Conservation (phyloP, 2,888 invertebrate species). For the Tupiocoris notatus region DNA sequence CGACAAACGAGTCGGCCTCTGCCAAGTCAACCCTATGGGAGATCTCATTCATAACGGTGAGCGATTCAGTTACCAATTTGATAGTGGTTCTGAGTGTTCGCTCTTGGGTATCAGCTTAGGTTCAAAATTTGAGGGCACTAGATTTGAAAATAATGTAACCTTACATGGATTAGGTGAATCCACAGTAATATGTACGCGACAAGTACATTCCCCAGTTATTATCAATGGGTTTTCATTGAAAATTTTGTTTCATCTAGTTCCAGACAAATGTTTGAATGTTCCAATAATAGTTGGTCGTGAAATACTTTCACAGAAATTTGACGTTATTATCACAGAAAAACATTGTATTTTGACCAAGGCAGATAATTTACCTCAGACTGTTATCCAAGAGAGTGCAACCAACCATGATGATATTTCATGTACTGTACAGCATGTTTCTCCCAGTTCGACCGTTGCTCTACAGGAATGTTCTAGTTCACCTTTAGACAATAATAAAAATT, state of each 20-base stretch:
- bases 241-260: not conserved
- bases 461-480: not conserved
- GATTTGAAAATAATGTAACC: not conserved
- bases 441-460: constrained; percentile 8
- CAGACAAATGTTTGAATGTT: not conserved
- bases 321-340: not conserved
- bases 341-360: not conserved
- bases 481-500: not conserved
- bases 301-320: not conserved
- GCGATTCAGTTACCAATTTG: constrained; percentile 18
- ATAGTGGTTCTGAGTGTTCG: constrained; percentile 16
- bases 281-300: not conserved
- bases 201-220: constrained; percentile 4
- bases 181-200: not conserved
- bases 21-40: constrained; percentile 10
- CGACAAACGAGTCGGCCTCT: constrained; percentile 16
- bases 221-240: constrained; percentile 1
- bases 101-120: not conserved
- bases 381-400: constrained; percentile 13
- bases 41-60: constrained; percentile 4
- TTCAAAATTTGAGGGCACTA: constrained; percentile 11
- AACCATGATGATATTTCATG: not conserved
- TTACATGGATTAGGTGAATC: constrained; percentile 22
- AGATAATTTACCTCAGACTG: not conserved
- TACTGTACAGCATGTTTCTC: constrained; percentile 6